Evolutionary conservation across 2,113 vertebrate species (phyloP).

Genomic region (Scytalopus superciliaris): DNA sequence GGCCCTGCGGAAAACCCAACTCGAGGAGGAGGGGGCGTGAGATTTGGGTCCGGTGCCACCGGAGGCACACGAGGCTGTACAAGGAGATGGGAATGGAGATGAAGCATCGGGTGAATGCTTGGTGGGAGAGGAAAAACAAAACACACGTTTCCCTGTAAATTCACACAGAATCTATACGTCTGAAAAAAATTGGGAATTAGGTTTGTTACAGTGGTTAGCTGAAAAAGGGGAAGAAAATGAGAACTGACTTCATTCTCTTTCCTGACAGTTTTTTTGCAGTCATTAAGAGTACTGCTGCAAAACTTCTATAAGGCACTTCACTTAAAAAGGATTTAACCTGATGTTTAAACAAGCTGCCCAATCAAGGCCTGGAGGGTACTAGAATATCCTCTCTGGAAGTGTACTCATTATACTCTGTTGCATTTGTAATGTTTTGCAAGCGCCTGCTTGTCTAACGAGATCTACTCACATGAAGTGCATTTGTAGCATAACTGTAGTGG

Average conservation of each 20-base stretch:
- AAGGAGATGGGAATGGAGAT: too few species aligned
- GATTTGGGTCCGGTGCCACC: background rate
- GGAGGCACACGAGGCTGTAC: background rate
- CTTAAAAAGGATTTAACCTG: slow-evolving; percentile 38
- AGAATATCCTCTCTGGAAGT: slow-evolving; percentile 21
- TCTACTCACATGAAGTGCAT: background rate
- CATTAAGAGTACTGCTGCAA: background rate
- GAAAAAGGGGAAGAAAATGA: background rate
- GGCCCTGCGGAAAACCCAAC: too few species aligned
- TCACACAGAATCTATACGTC: accelerated
- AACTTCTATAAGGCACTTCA: background rate
- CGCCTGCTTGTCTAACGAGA: background rate
- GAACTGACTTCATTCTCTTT: background rate
- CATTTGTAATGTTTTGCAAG: background rate
- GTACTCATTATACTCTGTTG: background rate
- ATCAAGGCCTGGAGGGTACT: background rate
- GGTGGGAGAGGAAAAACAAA: too few species aligned
- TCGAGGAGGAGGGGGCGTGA: accelerated
- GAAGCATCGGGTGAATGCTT: accelerated
- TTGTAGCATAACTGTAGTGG: background rate
- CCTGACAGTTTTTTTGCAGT: background rate
- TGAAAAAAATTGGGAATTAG: accelerated
- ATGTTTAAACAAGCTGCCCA: slow-evolving; percentile 36
- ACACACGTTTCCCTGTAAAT: accelerated
- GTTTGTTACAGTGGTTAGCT: background rate